Evolutionary conservation across 2,113 vertebrate species (phyloP), one percentile per base, ranked within the genome.

Genomic region (Chloebia gouldiae): DNA sequence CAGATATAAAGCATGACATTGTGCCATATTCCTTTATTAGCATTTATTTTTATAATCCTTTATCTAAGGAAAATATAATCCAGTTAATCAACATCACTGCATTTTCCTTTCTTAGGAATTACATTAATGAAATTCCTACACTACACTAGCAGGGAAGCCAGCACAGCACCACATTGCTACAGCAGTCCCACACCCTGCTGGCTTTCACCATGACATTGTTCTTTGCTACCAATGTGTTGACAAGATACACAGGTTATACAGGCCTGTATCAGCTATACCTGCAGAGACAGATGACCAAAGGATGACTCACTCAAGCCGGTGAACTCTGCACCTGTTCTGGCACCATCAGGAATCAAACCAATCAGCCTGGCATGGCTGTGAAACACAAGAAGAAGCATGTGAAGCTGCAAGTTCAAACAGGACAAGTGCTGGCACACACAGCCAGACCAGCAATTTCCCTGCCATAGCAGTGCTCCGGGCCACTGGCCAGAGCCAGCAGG

Each of bases 51-150:
- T 79, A 47, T 94, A 88, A 90, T 90, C 76, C 94, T 57, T 86
- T 70, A 60, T 61, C 65, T 78, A 53, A 91, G 83, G 53, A 92
- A 93, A 93, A 94, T 76, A 64, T 93, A 95, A 92, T 95, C 78
- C 90, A 65, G 47, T 88, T 95, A 95, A 92, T 92, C 81, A 92
- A 77, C 94, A 89, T 54, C 15, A 54, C 31, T 76, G 44, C 25
- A 33, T 93, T 97, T 91, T 95, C 60, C 61, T 91, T 85, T 81
- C 88, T 93, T 42, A 91, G 85, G 90, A 93, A 96, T 92, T 81
- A 78, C 17, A 1, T 86, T 93, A 93, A 91, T 96, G 40, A 95
- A 94, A 94, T 83, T 85, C 45, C 83, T 81, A 56, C 40, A 49
- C 25, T 66, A 71, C 45, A 24, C 37, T 14, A 39, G 53, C 44